Conservation (phyloP, 2,888 invertebrate species). For the Philonicus albiceps region DNA sequence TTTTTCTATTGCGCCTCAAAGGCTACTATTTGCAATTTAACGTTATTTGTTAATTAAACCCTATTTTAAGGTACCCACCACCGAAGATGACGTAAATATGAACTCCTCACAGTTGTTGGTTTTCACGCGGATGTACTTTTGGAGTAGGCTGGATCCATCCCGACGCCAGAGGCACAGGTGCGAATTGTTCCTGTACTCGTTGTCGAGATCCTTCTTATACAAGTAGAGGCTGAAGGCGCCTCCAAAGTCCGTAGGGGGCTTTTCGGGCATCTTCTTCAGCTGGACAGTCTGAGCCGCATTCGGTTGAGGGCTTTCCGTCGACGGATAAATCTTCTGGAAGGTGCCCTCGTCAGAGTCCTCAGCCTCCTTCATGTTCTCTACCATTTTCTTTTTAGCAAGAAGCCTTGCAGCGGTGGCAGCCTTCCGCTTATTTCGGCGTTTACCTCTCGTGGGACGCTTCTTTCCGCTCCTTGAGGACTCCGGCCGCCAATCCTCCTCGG, state of each 20-base stretch:
- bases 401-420: neutral
- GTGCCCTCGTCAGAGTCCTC: conserved; percentile 34
- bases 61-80: conserved; percentile 54
- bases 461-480: conserved; percentile 51
- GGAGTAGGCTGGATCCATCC: conserved; percentile 60
- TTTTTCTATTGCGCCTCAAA: neutral
- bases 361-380: neutral
- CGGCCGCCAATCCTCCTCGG: conserved; percentile 63
- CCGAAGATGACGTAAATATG: conserved; percentile 61
- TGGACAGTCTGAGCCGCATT: conserved; percentile 7
- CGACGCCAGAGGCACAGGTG: conserved; percentile 62
- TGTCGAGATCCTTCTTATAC: conserved; percentile 58
- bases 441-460: conserved; percentile 15
- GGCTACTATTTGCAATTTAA: neutral
- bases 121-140: conserved; percentile 61
- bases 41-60: neutral
- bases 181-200: conserved; percentile 57
- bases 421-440: conserved; percentile 34
- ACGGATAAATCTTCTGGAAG: neutral
- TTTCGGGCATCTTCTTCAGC: neutral
- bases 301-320: neutral
- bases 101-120: conserved; percentile 57
- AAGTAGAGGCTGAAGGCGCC: conserved; percentile 54
- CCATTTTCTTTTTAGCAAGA: neutral
- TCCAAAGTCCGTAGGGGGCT: neutral